Conservation (phyloP, 2,797 vertebrate species). For the Percopsis omiscomaycus region DNA sequence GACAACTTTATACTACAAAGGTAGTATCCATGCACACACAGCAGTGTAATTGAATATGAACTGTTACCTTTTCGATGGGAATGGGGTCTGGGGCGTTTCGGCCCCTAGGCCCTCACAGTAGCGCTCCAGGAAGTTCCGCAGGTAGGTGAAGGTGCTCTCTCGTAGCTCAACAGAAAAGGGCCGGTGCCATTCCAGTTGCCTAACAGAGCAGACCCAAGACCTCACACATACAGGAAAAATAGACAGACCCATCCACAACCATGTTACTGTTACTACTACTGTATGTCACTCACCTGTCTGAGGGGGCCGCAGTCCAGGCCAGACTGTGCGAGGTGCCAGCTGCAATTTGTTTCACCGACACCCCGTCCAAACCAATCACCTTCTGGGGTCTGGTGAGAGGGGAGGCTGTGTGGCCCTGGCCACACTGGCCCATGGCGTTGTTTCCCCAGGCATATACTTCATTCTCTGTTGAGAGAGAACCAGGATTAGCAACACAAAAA, state of each 20-base stretch:
- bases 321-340: conserved; percentile 84
- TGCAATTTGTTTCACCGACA: conserved; percentile 82
- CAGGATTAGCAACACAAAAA: neutral
- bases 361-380: conserved; percentile 80
- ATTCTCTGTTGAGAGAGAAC: conserved; percentile 68
- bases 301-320: conserved; percentile 82
- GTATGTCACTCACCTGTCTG: conserved; percentile 76
- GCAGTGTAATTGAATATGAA: conserved; percentile 1
- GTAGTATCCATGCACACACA: neutral
- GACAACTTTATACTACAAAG: too few species aligned
- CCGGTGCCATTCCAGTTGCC: conserved; percentile 83
- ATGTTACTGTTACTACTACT: neutral
- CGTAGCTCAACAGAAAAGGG: conserved; percentile 84
- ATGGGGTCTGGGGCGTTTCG: conserved; percentile 77
- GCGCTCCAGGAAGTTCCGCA: conserved; percentile 80
- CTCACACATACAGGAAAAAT: conserved; percentile 3
- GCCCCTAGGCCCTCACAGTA: conserved; percentile 79
- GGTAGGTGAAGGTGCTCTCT: conserved; percentile 81
- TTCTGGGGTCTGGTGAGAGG: conserved; percentile 85
- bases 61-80: conserved; percentile 76
- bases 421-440: conserved; percentile 86
- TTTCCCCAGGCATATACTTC: conserved; percentile 85
- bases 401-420: conserved; percentile 82
- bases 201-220: conserved; percentile 42
- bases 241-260: neutral